A percentile compares a stretch with the other conserved stretches of the same genome.
phyloP scores from a whole-genome alignment of 2,888 invertebrate species.

The Agonopterix alstromeriana region DNA sequence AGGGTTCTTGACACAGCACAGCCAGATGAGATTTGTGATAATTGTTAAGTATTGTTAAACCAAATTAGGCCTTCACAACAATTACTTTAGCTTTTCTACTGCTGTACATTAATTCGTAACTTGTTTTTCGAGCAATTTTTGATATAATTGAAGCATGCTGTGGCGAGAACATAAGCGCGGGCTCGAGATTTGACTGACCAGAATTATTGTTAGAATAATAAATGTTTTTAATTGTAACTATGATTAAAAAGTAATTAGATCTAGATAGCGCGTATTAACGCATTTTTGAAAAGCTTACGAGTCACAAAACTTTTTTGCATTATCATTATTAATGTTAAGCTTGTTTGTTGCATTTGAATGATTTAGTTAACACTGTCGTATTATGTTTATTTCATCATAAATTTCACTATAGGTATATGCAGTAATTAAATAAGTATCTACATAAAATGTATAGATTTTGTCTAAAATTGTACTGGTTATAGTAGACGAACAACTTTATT shows the following conservation, averaged over 20 bases:
- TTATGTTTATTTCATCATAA: constrained; percentile 2
- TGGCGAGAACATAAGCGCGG: constrained; percentile 43
- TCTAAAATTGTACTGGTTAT: constrained; percentile 5
- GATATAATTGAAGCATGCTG: constrained; percentile 34
- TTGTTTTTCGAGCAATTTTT: constrained; percentile 16
- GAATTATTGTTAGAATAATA: constrained; percentile 45
- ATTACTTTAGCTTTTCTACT: constrained; percentile 6
- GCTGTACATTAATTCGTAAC: background rate
- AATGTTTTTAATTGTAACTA: constrained; percentile 52
- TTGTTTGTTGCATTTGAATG: constrained; percentile 18
- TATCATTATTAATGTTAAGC: constrained; percentile 18
- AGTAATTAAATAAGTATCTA: constrained; percentile 2
- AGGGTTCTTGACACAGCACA: constrained; percentile 15
- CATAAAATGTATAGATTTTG: background rate
- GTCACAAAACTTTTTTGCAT: constrained; percentile 40
- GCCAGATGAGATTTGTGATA: constrained; percentile 4
- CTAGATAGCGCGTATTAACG: constrained; percentile 54
- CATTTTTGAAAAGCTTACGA: constrained; percentile 40
- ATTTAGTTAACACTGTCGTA: background rate
- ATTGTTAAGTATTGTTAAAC: constrained; percentile 1
- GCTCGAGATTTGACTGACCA: constrained; percentile 63
- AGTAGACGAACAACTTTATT: constrained; percentile 8
- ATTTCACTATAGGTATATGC: constrained; percentile 1
- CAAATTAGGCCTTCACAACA: constrained; percentile 1
- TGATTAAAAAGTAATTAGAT: constrained; percentile 40